Conservation (phyloP, 2,888 invertebrate species). For the Sphecodes monilicornis region DNA sequence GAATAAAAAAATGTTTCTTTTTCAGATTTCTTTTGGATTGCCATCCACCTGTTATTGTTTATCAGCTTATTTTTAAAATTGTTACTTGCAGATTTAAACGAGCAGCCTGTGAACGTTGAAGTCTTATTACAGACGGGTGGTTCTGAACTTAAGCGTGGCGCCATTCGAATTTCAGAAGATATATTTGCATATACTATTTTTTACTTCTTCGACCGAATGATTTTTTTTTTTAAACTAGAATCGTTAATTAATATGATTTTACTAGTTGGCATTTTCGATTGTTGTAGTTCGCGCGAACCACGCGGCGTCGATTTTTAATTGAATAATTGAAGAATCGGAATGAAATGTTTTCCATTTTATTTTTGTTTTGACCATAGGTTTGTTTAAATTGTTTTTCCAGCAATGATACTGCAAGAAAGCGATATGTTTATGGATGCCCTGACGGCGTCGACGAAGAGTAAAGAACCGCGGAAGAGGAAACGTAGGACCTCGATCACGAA, state of each 20-base stretch:
- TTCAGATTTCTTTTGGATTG: constrained; percentile 16
- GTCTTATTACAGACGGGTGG: background rate
- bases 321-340: background rate
- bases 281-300: background rate
- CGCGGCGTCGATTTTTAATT: background rate
- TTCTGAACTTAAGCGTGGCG: background rate
- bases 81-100: constrained; percentile 7
- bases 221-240: no score
- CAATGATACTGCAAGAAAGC: constrained; percentile 93
- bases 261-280: background rate
- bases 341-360: background rate
- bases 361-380: background rate
- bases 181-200: background rate
- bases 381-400: constrained; percentile 81
- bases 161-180: background rate
- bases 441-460: constrained; percentile 90
- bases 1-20: constrained; percentile 17
- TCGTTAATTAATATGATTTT: background rate
- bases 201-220: background rate
- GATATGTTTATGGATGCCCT: constrained; percentile 97
- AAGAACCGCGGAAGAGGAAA: constrained; percentile 92
- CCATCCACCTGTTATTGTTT: background rate
- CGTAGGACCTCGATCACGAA: constrained; percentile 90
- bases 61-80: background rate
- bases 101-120: background rate